These are phyloP conservation scores for Agriopis marginaria DNA, from an alignment of 2,888 invertebrate species.

Conservation along the genomic window DNA sequence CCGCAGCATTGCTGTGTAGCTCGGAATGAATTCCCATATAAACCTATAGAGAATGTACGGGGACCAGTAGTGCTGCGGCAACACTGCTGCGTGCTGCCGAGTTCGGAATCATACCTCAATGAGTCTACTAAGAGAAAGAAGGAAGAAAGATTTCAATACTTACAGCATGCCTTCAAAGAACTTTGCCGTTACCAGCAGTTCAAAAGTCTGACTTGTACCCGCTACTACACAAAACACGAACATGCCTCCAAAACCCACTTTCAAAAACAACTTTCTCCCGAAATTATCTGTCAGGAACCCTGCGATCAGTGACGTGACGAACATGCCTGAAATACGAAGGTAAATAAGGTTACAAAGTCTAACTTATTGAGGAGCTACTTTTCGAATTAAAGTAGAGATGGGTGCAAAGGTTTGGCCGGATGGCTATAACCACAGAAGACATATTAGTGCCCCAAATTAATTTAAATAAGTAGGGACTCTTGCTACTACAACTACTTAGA, in stretches of 20 bases:
- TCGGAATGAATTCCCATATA: no score
- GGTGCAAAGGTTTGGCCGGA: background rate
- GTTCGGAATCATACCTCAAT: no score
- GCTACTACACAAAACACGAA: conserved; percentile 62
- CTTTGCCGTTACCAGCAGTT: conserved; percentile 61
- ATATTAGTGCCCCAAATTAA: no score
- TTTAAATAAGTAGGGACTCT: no score
- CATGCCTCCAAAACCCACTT: conserved; percentile 62
- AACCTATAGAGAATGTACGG: no score
- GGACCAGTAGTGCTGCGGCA: no score
- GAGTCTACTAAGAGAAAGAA: no score
- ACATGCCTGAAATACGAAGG: conserved; percentile 61
- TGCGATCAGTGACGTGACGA: conserved; percentile 61
- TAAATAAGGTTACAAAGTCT: conserved; percentile 9
- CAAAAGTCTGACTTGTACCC: conserved; percentile 66
- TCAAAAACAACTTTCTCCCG: conserved; percentile 67
- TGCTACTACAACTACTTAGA: no score
- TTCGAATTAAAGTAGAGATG: conserved; percentile 7
- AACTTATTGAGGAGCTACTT: conserved; percentile 5
- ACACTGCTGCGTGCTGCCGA: no score
- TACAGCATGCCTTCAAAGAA: conserved; percentile 69
- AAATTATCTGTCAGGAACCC: conserved; percentile 73
- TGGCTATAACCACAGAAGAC: no score
- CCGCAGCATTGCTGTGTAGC: no score
- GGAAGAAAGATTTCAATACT: conserved; percentile 46